Base-by-base conservation (phyloP, 92 coral and sea anemone genomes). In the Phenganax subtilis region DNA sequence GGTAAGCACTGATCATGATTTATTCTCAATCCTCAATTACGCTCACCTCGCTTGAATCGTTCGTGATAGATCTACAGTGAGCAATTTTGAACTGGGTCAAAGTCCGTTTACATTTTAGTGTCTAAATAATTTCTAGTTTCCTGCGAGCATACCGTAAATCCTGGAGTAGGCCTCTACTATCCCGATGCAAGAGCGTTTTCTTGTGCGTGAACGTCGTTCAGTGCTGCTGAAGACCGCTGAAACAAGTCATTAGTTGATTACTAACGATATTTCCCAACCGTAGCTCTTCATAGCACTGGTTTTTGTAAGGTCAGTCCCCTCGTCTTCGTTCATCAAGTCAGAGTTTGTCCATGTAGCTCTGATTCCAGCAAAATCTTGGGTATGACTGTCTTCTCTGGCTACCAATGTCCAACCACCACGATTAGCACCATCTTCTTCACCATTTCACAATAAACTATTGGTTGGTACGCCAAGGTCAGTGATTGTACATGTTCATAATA, bases 371-470 rank as follows among this genome's bases (percentile, higher is more conserved):
- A 94, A 94, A 65, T 93, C 98, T 68, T 91, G 81, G 16, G 98
- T 92, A 69, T 89, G 82, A 7, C 98, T 97, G 7, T 87, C 87
- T 7, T 88, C 96, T 68, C 98, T 89, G 52, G 92, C 98, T 7
- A 94, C 98, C 80, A 92, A 90, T 51, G 97, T 94, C 98, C 98
- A 94, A 67, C 97, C 98, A 44, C 96, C 98, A 3, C 87, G 80
- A 75, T 88, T 65, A 14, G 71, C 72, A 15, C 85, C 88, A 25
- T 85, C 80, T 14, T 89, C 81, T 85, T 17, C 16, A 91, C 57
- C 87, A 94, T 91, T 85, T 94, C 97, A 71, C 98, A 94, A 71
- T 92, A 92, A 16, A 89, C 98, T 94, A 84, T 51, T 54, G 14
- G 15, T 4, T 51, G 37, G 47, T 14, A 62, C 25, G 25, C 25